These are phyloP conservation scores for Sinella curviseta DNA, from an alignment of 1,140 invertebrate genomes.

Conservation along the genomic window DNA sequence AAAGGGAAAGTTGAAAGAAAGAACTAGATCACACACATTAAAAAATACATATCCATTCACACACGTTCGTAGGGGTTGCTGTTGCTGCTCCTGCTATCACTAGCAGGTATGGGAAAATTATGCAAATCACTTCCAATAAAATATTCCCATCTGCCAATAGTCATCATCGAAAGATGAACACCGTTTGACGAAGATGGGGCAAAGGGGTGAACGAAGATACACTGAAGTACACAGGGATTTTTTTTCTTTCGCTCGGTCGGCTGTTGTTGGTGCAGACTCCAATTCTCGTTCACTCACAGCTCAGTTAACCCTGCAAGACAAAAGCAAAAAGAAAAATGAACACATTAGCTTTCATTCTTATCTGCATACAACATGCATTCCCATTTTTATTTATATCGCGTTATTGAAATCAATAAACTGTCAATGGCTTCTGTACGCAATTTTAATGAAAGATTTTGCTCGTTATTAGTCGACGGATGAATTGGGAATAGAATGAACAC, in stretches of 20 bases:
- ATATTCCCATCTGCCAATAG: conserved; percentile 23
- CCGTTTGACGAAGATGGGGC: background rate
- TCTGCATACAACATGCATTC: background rate
- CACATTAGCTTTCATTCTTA: background rate
- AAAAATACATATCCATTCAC: background rate
- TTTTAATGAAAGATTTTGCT: no score
- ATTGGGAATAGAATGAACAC: background rate
- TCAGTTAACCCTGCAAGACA: conserved; percentile 4
- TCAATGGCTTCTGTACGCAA: conserved; percentile 16
- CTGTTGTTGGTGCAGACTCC: background rate
- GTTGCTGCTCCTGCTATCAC: background rate
- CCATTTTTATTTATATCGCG: background rate
- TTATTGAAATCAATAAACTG: conserved; percentile 25
- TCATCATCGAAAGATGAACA: conserved; percentile 1
- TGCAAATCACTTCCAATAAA: conserved; percentile 23
- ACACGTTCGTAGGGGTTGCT: background rate
- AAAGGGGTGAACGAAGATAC: conserved; percentile 3
- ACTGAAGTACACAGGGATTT: background rate
- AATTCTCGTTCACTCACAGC: background rate
- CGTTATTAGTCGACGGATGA: background rate
- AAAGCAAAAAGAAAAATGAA: background rate
- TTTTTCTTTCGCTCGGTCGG: background rate
- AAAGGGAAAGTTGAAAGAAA: background rate
- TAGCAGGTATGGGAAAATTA: conserved; percentile 23
- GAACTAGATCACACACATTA: background rate